Base-by-base conservation (phyloP, 2,113 vertebrate species). In the Alligator sinensis region DNA sequence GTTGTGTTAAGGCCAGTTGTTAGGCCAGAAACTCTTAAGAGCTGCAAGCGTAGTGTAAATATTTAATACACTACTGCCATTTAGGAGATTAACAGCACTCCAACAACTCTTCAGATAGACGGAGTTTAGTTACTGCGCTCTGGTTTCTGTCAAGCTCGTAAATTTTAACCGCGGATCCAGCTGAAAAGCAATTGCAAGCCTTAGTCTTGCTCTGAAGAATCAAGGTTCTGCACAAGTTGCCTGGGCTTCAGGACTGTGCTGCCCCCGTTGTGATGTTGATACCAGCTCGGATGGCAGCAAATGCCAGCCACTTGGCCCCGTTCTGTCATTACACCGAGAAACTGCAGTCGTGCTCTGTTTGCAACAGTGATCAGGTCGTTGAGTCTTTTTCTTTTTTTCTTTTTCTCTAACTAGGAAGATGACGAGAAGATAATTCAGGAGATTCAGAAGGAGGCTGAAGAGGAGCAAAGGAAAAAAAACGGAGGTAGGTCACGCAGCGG, bases 401-500 rank as follows among this genome's bases (percentile, higher is more conserved):
- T 96, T 90, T 47, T 7, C 47, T 47, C 47, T 47, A 47, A 47
- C 28, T 59, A 98, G 99, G 98, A 99, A 97, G 99, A 99, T 5
- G 99, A 99, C 0, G 99, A 99, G 97, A 98, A 99, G 90, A 98
- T 99, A 77, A 99, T 99, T 77, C 98, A 99, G 94, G 99, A 99
- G 87, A 99, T 99, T 96, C 99, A 99, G 97, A 99, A 98, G 87
- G 98, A 99, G 62, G 99, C 98, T 1, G 99, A 99, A 96, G 98
- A 99, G 3, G 99, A 99, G 77, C 98, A 99, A 76, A 99, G 97
- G 91, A 99, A 99, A 92, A 99, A 99, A 94, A 98, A 96, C 3
- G 95, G 98, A 98, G 99, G 99, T 98, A 95, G 95, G 98, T 96
- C 28, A 2, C 17, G 18, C 4, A 54, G 60, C 19, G 28, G 22